These are phyloP conservation scores for Heloderma charlesbogerti DNA, from an alignment of 2,113 vertebrate genomes.

Conservation along the genomic window DNA sequence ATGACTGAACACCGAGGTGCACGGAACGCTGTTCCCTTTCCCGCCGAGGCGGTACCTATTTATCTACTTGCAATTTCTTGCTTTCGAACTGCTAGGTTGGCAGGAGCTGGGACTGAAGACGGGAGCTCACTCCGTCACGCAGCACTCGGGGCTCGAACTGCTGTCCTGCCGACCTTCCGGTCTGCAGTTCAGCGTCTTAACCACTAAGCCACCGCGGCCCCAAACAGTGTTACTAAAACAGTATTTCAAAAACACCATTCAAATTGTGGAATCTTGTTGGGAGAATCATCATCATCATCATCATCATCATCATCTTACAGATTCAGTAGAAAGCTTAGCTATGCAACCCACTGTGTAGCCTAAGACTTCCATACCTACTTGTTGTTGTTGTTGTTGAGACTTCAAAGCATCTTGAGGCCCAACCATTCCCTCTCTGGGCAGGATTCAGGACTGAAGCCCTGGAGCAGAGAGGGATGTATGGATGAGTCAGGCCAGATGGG, in stretches of 20 bases:
- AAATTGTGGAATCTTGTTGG: not conserved
- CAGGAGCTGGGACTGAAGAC: too few relatives aligned
- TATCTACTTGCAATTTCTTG: too few relatives aligned
- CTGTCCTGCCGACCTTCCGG: too few relatives aligned
- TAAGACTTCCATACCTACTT: not conserved
- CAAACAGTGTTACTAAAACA: conserved; percentile 39
- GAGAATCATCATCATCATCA: not conserved
- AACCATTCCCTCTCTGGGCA: not conserved
- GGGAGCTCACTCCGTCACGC: too few relatives aligned
- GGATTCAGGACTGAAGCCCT: not conserved
- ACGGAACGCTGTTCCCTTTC: too few relatives aligned
- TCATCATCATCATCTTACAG: not conserved
- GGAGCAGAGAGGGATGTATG: not conserved
- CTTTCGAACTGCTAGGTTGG: too few relatives aligned
- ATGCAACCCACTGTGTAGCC: not conserved
- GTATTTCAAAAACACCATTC: not conserved
- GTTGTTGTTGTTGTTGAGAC: not conserved
- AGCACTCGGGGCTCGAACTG: too few relatives aligned
- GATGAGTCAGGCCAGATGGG: not conserved
- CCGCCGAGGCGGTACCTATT: too few relatives aligned
- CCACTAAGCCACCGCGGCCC: too few relatives aligned
- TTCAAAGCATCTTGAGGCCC: not conserved
- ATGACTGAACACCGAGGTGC: too few relatives aligned
- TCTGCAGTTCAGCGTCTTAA: too few relatives aligned
- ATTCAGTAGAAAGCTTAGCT: not conserved